Base-by-base conservation (phyloP, 2,888 invertebrate genomes). In the Scelioninae gen. 2 region DNA sequence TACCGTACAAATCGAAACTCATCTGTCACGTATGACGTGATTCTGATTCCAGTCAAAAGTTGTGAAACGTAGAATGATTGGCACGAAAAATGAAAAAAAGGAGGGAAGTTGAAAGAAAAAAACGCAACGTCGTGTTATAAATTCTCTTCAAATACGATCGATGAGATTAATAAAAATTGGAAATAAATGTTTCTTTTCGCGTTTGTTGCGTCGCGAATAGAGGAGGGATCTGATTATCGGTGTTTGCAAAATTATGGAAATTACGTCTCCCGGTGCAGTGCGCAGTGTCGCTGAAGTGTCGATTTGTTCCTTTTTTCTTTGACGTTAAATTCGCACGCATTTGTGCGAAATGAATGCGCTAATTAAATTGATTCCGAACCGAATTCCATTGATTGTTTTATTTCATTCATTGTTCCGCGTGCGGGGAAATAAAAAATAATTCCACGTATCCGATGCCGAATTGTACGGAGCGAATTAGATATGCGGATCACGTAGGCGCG, bases 11-110 rank as follows among this genome's bases (percentile, higher is more conserved):
- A 50, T 67, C 65, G 58, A 67, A 58, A 67, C 58, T 67, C 58
- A 67, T 67, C 67, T 58, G 67, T 67, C 67, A 67, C 67, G 50
- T 50, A 58, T 67, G 67, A 57, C 58, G 50, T 67, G 53, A 64
- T 64, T 64, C 67, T 65, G 45, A 55, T 57, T 65, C 48, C 37
- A 52, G 41, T 58, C 43, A 31, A 65, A 57, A 65, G 39, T 65
- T 65, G 55, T 48, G 46, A 41, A 48, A 65, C 65, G 48, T 45
- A 48, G 48, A 57, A 57, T 57, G 65, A 65, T 65, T 65, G 18
- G 46, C 43, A 13, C 53, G 19, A 64, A 31, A 31, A 31, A 31
- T 2, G 13, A 28, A 37, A 28, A 48, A 48, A 15, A 31, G 13
- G 7, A 15, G 5, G n/a, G 19, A 46, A 35, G 28, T 9, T 15